Base-by-base conservation (phyloP, 2,113 vertebrate genomes). In the Colistium nudipinnis region DNA sequence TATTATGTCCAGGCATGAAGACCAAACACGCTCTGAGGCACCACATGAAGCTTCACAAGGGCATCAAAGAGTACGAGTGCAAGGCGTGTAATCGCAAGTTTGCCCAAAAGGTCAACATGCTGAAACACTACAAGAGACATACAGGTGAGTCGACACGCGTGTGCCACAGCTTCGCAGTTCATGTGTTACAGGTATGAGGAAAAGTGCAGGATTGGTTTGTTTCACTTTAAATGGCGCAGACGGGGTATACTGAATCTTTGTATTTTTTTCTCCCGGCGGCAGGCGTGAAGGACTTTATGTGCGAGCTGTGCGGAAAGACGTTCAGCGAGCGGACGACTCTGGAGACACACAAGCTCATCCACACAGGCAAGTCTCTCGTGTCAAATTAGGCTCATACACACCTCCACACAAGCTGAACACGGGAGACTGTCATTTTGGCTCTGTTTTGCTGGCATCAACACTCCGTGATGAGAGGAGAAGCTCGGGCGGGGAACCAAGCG, bases 281-380 rank as follows among this genome's bases (percentile, higher is more conserved):
- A 99, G 98, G 97, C 67, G 96, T 98, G 76, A 99, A 99, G 86
- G 98, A 99, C 82, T 99, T 98, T 86, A 99, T 99, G 97, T 99
- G 98, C 24, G 96, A 99, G 62, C 81, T 99, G 77, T 99, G 98
- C 11, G 97, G 97, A 1, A 99, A 99, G 90, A 99, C 98, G 0
- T 99, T 99, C 81, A 98, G 98, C 0, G 98, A 99, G 85, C 93
- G 96, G 84, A 98, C 97, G 36, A 99, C 97, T 0, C 95, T 99
- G 82, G 98, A 99, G 82, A 99, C 96, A 0, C 98, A 99, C 90
- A 99, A 99, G 77, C 90, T 99, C 72, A 98, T 99, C 76, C 98
- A 99, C 84, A 99, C 97, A 85, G 97, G 97, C 95, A 68, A 90
- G 88, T 41, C 6, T 62, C 14, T 54, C 16, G 0, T 7, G 17